phyloP scores from a whole-genome alignment of 2,113 vertebrate genomes.

The Oceanites oceanicus region DNA sequence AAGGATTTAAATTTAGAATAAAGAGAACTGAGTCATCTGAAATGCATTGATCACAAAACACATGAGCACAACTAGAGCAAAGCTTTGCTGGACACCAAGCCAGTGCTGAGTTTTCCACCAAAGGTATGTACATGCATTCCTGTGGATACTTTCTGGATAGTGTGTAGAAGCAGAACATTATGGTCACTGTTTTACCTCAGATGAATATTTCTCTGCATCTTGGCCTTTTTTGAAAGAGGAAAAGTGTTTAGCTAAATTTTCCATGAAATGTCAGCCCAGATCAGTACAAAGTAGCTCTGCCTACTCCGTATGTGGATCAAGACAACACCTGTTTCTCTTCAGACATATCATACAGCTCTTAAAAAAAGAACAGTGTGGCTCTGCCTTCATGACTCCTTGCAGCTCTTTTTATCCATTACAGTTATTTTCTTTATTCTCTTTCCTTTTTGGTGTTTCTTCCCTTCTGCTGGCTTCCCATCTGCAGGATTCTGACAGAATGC shows the following conservation, averaged over 20 bases:
- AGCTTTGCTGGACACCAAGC: neutral
- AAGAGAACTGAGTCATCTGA: neutral
- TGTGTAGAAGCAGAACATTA: neutral
- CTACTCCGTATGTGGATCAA: neutral
- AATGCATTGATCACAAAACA: neutral
- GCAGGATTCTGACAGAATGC: neutral
- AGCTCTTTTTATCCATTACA: neutral
- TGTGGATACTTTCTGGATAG: too few relatives aligned
- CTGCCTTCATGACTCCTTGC: neutral
- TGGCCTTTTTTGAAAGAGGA: neutral
- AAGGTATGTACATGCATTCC: neutral
- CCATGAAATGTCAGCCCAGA: neutral
- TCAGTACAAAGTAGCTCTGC: neutral
- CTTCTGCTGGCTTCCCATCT: neutral
- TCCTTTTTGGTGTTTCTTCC: neutral
- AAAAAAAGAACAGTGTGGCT: neutral
- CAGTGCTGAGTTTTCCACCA: neutral
- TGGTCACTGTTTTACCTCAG: neutral
- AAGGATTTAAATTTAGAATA: neutral
- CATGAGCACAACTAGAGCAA: neutral
- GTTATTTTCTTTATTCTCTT: neutral
- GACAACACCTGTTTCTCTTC: neutral
- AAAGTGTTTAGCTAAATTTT: neutral
- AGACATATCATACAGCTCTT: neutral
- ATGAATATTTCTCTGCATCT: neutral